Percentiles rank a stretch among this genome's conserved stretches.
These are phyloP conservation scores for Trypoxylon attenuatum DNA, from an alignment of 2,888 invertebrate species.

Conservation along the genomic window DNA sequence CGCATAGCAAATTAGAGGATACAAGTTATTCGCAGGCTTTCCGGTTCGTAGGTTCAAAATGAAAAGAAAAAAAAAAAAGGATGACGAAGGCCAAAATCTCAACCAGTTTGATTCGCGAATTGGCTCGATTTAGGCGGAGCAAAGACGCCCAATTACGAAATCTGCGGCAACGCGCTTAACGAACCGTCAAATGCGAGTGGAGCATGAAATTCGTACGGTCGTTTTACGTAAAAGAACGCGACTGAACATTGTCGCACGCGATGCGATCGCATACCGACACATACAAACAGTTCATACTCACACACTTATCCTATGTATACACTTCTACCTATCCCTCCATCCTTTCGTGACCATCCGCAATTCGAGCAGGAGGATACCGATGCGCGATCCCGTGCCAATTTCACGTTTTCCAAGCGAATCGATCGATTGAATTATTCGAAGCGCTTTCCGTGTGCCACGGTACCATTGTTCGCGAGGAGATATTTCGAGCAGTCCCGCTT, in stretches of 20 bases:
- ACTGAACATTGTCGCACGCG: conserved; percentile 43
- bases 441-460: neutral
- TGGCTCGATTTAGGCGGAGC: conserved; percentile 4
- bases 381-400: conserved; percentile 11
- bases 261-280: conserved; percentile 17
- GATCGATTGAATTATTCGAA: conserved; percentile 15
- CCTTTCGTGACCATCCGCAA: conserved; percentile 20
- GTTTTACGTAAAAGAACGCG: conserved; percentile 10
- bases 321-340: too few species aligned
- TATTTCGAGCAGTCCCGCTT: too few species aligned
- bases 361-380: conserved; percentile 8
- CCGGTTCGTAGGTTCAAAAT: too few species aligned
- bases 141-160: conserved; percentile 39
- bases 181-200: conserved; percentile 36
- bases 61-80: too few species aligned
- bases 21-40: too few species aligned
- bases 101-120: conserved; percentile 16
- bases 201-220: conserved; percentile 43
- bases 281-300: too few species aligned
- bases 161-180: conserved; percentile 32
- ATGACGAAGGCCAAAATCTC: neutral
- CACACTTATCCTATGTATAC: too few species aligned
- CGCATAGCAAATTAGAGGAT: too few species aligned
- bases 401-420: neutral
- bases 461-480: neutral